Base-by-base conservation (phyloP, 2,797 vertebrate species). In the Sebastes vulpes region DNA sequence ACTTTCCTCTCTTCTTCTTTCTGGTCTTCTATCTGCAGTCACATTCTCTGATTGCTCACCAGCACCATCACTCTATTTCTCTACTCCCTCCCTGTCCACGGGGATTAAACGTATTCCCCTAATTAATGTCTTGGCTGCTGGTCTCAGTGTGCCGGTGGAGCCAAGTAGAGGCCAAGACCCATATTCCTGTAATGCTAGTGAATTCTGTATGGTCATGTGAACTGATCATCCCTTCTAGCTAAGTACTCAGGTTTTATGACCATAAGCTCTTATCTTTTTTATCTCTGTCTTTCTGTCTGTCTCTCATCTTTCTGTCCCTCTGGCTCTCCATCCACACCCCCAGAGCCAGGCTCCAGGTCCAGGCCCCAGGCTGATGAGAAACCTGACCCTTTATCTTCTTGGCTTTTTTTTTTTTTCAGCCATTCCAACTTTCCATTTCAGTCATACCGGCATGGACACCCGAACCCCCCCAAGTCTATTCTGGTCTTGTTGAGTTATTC, bases 341-440 rank as follows among this genome's bases (percentile, higher is more conserved):
- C 54, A 50, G 53, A 77, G 46, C 74, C 52, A 57, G 69, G 21
- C 50, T 75, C 69, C 73, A 72, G 72, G 67, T 74, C 66, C 26
- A 58, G 85, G 85, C 61, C 61, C 59, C 70, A 12, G 48, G 87
- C 75, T 58, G 69, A 76, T 23, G 63, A 56, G 92, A 93, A 94
- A 95, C 74, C 72, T 0, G 67, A 94, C 65, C 72, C 68, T 76
- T 53, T 65, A 65, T 84, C 72, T 26, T 83, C 72, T 59, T 75
- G 28, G 32, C 4, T 48, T 72, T 66, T 72, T 76, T 76, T 23
- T 67, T 80, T 70, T 75, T 68, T 18, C 57, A 76, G 72, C 65
- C 82, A 88, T 92, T 91, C 84, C 85, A 93, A 90, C 91, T 95
- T 94, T 94, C 94, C 93, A 94, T 95, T 93, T 94, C 67, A 82